phyloP scores from a whole-genome alignment of 1,140 invertebrate species.

The Drosophila teissieri region DNA sequence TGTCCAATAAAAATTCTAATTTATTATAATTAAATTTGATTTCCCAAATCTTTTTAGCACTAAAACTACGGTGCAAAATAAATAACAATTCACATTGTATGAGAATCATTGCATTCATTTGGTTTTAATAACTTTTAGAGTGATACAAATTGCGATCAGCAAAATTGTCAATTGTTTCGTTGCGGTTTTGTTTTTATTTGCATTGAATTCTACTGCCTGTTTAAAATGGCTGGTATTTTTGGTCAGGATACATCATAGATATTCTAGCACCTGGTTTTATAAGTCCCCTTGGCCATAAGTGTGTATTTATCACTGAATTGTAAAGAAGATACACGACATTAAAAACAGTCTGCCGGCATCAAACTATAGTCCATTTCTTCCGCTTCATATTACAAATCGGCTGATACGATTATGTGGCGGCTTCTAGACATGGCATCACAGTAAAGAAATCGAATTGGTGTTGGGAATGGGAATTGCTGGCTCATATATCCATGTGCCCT shows the following conservation, averaged over 20 bases:
- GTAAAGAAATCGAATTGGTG: conserved; percentile 10
- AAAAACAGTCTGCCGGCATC: conserved; percentile 12
- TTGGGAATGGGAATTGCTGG: conserved; percentile 17
- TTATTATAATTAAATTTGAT: too few species aligned
- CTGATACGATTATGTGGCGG: conserved; percentile 45
- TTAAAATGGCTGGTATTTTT: not conserved
- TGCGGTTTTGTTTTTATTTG: too few species aligned
- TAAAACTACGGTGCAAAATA: too few species aligned
- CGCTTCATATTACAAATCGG: conserved; percentile 35
- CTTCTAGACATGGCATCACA: conserved; percentile 12
- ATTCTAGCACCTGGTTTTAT: not conserved
- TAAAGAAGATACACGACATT: too few species aligned
- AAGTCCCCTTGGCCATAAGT: not conserved
- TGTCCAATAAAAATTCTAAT: too few species aligned
- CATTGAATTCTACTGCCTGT: not conserved
- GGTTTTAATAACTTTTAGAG: too few species aligned
- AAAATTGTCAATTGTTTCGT: too few species aligned
- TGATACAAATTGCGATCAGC: not conserved
- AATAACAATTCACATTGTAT: too few species aligned
- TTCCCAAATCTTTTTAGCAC: too few species aligned
- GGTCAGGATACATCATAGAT: not conserved
- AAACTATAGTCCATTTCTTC: conserved; percentile 34
- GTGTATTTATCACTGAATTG: not conserved
- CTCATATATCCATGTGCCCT: conserved; percentile 20
- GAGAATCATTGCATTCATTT: too few species aligned